phyloP scores from a whole-genome alignment of 2,888 invertebrate genomes.

The Plebejus melissa region DNA sequence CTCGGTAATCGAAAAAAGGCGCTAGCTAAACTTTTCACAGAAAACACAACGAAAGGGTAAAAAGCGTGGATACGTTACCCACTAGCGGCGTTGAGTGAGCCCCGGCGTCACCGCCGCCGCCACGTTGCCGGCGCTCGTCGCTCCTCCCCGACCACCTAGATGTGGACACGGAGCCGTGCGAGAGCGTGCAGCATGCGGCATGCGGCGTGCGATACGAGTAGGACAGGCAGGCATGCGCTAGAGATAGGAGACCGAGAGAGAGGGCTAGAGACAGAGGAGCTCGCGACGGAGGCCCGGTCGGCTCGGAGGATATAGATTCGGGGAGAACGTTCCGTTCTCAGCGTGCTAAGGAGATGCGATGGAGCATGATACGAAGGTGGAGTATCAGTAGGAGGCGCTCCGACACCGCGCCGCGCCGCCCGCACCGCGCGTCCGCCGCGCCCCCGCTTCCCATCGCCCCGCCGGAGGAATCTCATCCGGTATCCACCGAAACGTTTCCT shows the following conservation, averaged over 20 bases:
- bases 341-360: conserved; percentile 25
- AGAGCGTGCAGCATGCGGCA: conserved; percentile 34
- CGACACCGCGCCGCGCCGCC: conserved; percentile 11
- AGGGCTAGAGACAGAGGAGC: not conserved
- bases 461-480: not conserved
- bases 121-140: conserved; percentile 47
- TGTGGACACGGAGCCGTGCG: conserved; percentile 37
- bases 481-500: not conserved
- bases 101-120: conserved; percentile 26
- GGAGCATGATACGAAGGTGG: conserved; percentile 29
- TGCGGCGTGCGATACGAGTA: conserved; percentile 35
- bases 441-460: too few relatives aligned
- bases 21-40: not conserved
- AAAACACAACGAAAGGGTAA: not conserved
- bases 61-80: conserved; percentile 4
- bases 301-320: conserved; percentile 24
- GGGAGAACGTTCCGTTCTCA: conserved; percentile 28
- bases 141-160: conserved; percentile 51
- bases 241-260: not conserved
- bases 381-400: conserved; percentile 27
- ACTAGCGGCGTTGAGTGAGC: not conserved
- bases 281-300: not conserved
- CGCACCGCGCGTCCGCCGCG: not conserved
- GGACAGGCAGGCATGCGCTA: not conserved
- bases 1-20: not conserved